Evolutionary conservation across 2,113 vertebrate species (phyloP).

Genomic region (Balaenoptera acutorostrata): DNA sequence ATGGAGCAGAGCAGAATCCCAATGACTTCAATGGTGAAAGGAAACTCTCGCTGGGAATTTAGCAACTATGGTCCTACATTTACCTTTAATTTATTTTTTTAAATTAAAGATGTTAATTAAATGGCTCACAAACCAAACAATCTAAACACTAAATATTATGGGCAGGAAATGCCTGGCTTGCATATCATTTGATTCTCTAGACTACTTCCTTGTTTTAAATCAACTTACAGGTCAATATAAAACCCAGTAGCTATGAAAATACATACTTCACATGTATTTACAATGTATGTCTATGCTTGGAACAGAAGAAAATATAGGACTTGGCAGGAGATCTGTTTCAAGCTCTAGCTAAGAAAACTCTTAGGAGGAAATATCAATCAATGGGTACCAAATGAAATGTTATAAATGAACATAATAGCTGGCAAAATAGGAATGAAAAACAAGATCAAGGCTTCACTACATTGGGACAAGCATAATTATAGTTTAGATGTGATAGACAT

Average conservation of each 20-base stretch:
- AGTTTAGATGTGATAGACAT: accelerated
- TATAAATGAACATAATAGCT: background rate
- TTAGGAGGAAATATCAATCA: background rate
- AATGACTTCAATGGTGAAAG: background rate
- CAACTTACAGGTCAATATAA: background rate
- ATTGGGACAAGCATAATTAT: background rate
- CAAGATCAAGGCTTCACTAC: accelerated
- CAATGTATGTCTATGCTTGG: background rate
- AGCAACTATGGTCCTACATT: background rate
- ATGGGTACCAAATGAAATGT: background rate
- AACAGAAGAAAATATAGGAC: background rate
- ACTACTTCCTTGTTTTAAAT: background rate
- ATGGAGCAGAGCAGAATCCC: constrained; percentile 64
- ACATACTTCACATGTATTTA: background rate
- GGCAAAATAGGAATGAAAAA: background rate
- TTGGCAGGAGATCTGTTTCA: background rate
- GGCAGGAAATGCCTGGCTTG: constrained; percentile 50
- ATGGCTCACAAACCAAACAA: constrained; percentile 56
- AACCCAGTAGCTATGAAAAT: background rate
- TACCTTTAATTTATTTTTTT: constrained; percentile 53
- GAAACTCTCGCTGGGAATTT: background rate
- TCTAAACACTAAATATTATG: constrained; percentile 37
- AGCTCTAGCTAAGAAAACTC: background rate
- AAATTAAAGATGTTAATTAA: constrained; percentile 60
- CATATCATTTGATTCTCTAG: constrained; percentile 29